Evolutionary conservation across 2,888 invertebrate genomes (phyloP).

Genomic region (Aphidius colemani): DNA sequence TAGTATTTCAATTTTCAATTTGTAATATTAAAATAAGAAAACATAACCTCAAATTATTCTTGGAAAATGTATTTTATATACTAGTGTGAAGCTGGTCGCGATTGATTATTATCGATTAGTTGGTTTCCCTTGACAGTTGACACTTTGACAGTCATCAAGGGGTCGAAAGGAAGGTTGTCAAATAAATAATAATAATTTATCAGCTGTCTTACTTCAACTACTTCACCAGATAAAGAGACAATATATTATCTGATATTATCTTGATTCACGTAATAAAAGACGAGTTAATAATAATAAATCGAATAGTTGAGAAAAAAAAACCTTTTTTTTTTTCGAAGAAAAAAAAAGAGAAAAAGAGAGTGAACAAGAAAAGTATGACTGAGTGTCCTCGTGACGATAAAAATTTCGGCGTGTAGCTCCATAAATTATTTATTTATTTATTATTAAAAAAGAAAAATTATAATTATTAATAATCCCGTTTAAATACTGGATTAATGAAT

Average conservation of each 20-base stretch:
- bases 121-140: no score
- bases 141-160: background rate
- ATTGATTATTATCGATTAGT: background rate
- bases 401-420: background rate
- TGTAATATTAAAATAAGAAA: no score
- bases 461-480: background rate
- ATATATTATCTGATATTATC: background rate
- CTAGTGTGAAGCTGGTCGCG: background rate
- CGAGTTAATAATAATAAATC: background rate
- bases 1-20: no score
- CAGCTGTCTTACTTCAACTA: no score
- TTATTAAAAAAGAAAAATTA: background rate
- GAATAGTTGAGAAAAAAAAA: background rate
- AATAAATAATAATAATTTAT: background rate
- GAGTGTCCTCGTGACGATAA: conserved; percentile 29
- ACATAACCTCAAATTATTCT: no score
- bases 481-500: conserved; percentile 1
- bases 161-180: background rate
- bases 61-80: no score
- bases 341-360: conserved; percentile 7
- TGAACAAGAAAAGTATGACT: conserved; percentile 22
- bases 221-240: background rate
- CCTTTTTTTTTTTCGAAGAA: background rate
- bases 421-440: background rate
- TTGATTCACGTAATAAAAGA: conserved; percentile 12